These are phyloP conservation scores for Rhizoglyphus robini DNA, from an alignment of 1,140 invertebrate species.

Conservation along the genomic window DNA sequence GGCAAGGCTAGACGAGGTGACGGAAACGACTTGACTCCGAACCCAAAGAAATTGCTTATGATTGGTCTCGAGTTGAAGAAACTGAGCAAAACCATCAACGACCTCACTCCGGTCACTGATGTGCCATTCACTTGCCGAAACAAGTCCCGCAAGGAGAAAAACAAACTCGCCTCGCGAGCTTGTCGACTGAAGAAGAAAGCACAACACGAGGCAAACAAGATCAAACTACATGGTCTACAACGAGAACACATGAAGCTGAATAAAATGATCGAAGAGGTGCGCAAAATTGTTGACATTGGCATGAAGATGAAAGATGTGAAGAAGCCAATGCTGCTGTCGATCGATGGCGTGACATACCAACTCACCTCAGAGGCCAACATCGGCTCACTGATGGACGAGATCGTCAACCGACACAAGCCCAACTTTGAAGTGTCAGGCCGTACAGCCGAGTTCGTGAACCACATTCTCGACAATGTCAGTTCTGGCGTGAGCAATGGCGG, in stretches of 20 bases:
- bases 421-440: constrained; percentile 26
- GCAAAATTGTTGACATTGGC: not conserved
- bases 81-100: constrained; percentile 78
- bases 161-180: constrained; percentile 87
- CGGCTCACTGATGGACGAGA: not conserved
- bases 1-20: constrained; percentile 91
- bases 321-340: not conserved
- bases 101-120: constrained; percentile 87
- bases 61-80: constrained; percentile 87
- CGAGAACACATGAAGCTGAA: constrained; percentile 72
- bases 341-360: not conserved
- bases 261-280: not conserved
- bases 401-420: not conserved
- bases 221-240: constrained; percentile 84
- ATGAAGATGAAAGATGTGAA: not conserved
- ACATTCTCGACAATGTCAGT: constrained; percentile 25
- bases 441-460: constrained; percentile 27
- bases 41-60: constrained; percentile 71
- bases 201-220: constrained; percentile 85
- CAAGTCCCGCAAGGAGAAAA: constrained; percentile 91
- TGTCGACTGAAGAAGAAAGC: constrained; percentile 89
- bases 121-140: constrained; percentile 69
- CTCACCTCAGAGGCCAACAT: not conserved
- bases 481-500: constrained; percentile 25
- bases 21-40: constrained; percentile 91